Base-by-base conservation (phyloP, 37 sponge, comb jelly and placozoan genomes). In the Cliona cf. orientalis region DNA sequence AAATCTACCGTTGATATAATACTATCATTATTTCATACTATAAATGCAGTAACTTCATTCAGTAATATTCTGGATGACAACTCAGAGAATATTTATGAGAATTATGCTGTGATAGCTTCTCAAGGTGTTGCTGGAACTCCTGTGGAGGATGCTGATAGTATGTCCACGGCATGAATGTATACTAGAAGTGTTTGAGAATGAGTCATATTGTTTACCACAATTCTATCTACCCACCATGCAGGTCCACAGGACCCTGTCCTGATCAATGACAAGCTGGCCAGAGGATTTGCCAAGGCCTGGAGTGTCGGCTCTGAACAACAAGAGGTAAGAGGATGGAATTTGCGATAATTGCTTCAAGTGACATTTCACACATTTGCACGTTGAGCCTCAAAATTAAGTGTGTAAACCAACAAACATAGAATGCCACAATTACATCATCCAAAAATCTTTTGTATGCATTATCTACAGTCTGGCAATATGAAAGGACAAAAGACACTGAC, bases 251-350 rank as follows among this genome's bases (percentile, higher is more conserved):
- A 65, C 28, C 66, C 66, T 9, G 66, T 65, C 5, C 33, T 65
- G 2, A 29, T 65, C 32, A 65, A 65, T 65, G 35, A 65, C 2
- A 65, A n/a, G 6, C 31, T 65, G 35, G 35, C 35, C 2, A 65
- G 6, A 2, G 32, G 35, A n/a, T 65, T 65, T 65, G 66, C 66
- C 3, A 65, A 5, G 33, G 66, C 66, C 31, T 65, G 66, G 66
- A 65, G 33, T 36, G 33, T 3, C 28, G 66, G 66, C 66, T 29
- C 35, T 5, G 34, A 65, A 29, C 35, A 34, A 65, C 66, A 65
- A 3, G 32, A 65, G 66, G 66, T 65, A 32, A 19, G n/a, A n/a
- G n/a, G n/a, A n/a, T n/a, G n/a, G n/a, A n/a, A n/a, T n/a, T n/a
- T n/a, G n/a, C n/a, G n/a, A n/a, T n/a, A n/a, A n/a, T n/a, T n/a